Base-by-base conservation (phyloP, 2,797 vertebrate genomes). In the Pelochelys cantorii region DNA sequence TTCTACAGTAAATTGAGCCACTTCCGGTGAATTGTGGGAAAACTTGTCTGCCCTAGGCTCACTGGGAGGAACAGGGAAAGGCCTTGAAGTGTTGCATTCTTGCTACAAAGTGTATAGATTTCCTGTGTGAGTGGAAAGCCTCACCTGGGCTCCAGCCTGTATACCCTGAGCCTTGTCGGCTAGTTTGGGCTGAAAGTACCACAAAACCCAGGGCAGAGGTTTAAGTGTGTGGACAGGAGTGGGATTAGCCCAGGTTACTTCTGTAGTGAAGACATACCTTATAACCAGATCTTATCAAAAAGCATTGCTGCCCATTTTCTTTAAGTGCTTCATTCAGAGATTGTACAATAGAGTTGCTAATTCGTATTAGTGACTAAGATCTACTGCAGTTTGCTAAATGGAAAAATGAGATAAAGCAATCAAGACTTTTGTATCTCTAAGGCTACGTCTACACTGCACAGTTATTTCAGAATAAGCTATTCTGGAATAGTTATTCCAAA, bases 341-440 rank as follows among this genome's bases (percentile, higher is more conserved):
- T 87, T 92, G n/a, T 25, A 29, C 57, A 65, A 0, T 2, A 81
- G 11, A 17, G 14, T 83, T 94, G 79, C 25, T 85, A 0, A 11
- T 87, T 94, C 57, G 52, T n/a, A 14, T 71, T 93, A 88, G 15
- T 82, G 23, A 48, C 53, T 77, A 79, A 37, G 48, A 75, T 42
- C 53, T 90, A 11, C 48, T 92, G 74, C 37, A 88, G 56, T 56
- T 53, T 95, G 34, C 60, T 65, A 56, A 42, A 87, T 87, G 42
- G 27, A 90, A 85, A 92, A 18, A 22, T 52, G 84, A 3, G 48
- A 91, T 60, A 93, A 90, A 94, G 27, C 48, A 83, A 11, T 34
- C 60, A 57, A 86, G 83, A 54, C 13, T 88, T 68, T 77, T 85
- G n/a, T n/a, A 71, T 71, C 65, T 48, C 42, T 48, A 48, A 48